Conservation (phyloP, 2,113 vertebrate genomes). For the Chinchilla lanigera region DNA sequence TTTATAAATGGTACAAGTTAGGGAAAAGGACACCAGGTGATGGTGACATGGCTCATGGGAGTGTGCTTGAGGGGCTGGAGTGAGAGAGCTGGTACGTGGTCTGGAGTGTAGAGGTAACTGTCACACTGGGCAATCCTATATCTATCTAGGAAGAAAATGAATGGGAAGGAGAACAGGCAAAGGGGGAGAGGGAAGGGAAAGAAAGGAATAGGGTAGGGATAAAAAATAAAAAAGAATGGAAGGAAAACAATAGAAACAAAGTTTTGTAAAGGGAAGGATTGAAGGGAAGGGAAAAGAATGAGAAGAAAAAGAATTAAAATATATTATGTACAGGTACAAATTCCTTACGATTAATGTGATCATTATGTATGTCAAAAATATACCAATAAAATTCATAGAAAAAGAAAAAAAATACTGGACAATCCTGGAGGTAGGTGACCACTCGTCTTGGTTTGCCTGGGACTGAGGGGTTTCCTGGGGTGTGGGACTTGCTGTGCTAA, state of each 20-base stretch:
- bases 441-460: not conserved
- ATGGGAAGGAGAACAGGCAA: not conserved
- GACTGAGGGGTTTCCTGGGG: not conserved
- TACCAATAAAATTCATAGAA: not conserved
- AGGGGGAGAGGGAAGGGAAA: not conserved
- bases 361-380: not conserved
- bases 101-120: not conserved
- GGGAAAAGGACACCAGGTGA: not conserved
- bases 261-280: not conserved
- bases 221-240: not conserved
- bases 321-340: not conserved
- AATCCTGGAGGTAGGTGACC: not conserved
- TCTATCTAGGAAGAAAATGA: not conserved
- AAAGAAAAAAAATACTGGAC: not conserved
- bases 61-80: not conserved
- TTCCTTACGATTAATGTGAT: not conserved
- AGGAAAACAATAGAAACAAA: not conserved
- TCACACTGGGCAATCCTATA: not conserved
- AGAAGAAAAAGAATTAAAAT: not conserved
- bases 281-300: not conserved
- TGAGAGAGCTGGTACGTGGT: not conserved
- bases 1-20: not conserved
- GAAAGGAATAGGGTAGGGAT: not conserved
- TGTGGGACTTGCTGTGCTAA: not conserved
- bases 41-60: not conserved